Percentiles rank a stretch among this genome's conserved stretches.
These are phyloP conservation scores for Podarcis muralis DNA, from an alignment of 2,113 vertebrate species.

Conservation along the genomic window DNA sequence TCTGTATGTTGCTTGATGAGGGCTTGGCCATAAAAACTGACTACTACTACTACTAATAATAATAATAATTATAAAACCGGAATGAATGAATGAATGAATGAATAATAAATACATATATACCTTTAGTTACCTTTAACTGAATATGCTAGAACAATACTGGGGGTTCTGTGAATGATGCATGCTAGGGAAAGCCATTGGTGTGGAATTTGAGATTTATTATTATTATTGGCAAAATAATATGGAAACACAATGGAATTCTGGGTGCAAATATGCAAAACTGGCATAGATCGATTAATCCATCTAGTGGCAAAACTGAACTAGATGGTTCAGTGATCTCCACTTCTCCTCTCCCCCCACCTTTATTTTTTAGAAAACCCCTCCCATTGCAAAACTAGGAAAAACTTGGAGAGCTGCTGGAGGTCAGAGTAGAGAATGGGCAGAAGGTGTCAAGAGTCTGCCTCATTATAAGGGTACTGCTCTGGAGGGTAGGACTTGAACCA, in stretches of 20 bases:
- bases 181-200: neutral
- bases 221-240: neutral
- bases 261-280: neutral
- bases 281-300: neutral
- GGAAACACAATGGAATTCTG: neutral
- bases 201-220: neutral
- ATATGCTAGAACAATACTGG: too few species aligned
- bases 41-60: too few species aligned
- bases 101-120: too few species aligned
- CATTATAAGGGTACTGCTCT: too few species aligned
- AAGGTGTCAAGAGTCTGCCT: neutral
- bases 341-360: too few species aligned
- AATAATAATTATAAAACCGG: too few species aligned
- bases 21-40: too few species aligned
- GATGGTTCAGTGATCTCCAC: neutral
- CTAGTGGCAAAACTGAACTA: neutral
- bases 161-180: neutral
- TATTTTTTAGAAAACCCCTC: neutral
- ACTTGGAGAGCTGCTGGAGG: neutral
- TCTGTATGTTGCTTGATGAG: too few species aligned
- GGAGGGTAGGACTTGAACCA: too few species aligned
- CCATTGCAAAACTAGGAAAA: neutral
- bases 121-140: too few species aligned
- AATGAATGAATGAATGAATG: too few species aligned
- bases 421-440: neutral